phyloP scores from a whole-genome alignment of 2,113 vertebrate species.

The Carettochelys insculpta region DNA sequence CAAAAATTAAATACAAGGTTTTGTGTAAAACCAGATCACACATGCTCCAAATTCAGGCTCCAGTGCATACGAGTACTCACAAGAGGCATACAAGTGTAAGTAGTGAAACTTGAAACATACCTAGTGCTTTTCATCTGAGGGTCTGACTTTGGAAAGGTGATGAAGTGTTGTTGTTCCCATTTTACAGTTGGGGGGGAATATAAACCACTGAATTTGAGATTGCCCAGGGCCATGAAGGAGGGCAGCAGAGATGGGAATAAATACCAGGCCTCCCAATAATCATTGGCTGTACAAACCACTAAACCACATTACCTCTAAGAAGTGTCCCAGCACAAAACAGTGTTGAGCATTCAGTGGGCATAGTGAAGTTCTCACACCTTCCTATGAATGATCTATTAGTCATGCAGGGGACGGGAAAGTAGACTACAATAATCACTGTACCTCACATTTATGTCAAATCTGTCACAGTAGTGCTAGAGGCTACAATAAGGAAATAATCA shows the following conservation, averaged over 20 bases:
- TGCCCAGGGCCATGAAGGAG: not conserved
- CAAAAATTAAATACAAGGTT: not conserved
- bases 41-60: not conserved
- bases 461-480: not conserved
- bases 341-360: not conserved
- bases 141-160: not conserved
- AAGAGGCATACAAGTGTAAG: not conserved
- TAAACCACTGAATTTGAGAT: not conserved
- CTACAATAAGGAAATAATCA: not conserved
- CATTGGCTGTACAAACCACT: not conserved
- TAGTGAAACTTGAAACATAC: not conserved
- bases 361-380: not conserved
- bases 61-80: not conserved
- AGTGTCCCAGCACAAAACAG: not conserved
- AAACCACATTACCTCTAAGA: fast-evolving
- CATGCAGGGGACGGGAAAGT: too few species aligned
- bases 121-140: not conserved
- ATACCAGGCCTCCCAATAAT: not conserved
- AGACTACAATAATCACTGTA: fast-evolving
- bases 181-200: not conserved
- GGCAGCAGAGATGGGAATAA: not conserved
- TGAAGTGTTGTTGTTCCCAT: not conserved
- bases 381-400: too few species aligned
- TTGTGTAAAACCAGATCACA: not conserved
- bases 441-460: not conserved